These are phyloP conservation scores for Melanotaenia maccullochi DNA, from an alignment of 2,797 vertebrate genomes.

Conservation along the genomic window DNA sequence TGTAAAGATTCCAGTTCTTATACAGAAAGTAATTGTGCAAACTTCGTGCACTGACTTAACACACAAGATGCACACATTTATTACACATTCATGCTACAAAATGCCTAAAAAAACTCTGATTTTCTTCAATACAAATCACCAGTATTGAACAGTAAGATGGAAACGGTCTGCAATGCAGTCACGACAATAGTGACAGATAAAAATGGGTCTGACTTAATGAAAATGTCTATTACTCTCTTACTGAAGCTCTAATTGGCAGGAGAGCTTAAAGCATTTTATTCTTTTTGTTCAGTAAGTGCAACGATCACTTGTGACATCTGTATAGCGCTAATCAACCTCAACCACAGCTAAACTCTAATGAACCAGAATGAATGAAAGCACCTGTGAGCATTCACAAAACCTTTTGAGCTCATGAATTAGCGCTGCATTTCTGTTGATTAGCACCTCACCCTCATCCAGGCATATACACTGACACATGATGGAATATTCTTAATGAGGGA, in stretches of 20 bases:
- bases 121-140: no score
- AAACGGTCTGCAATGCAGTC: background rate
- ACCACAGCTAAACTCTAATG: background rate
- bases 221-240: background rate
- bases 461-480: no score
- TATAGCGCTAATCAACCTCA: background rate
- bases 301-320: background rate
- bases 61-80: no score
- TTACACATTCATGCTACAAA: no score
- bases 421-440: no score
- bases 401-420: no score
- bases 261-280: background rate
- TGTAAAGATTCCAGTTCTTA: no score
- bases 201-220: background rate
- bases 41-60: no score
- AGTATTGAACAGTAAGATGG: background rate
- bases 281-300: background rate
- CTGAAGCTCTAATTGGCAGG: background rate
- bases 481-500: background rate
- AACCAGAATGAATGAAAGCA: background rate
- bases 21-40: no score
- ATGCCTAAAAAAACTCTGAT: no score
- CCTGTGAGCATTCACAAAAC: background rate
- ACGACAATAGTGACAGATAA: background rate
- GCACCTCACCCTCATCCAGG: no score